phyloP scores from a whole-genome alignment of 2,113 vertebrate genomes.

The Chaetura pelagica region DNA sequence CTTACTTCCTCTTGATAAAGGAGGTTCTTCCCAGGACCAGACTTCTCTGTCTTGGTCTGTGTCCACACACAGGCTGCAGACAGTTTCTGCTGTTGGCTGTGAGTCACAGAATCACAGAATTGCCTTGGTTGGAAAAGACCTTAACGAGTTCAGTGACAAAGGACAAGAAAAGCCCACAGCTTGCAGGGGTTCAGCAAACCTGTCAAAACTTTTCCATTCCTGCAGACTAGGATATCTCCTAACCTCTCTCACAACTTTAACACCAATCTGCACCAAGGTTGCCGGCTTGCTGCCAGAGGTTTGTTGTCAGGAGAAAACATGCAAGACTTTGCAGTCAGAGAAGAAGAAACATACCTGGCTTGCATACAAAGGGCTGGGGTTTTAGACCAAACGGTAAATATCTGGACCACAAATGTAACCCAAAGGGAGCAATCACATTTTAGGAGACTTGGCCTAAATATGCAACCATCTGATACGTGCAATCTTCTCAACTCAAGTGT shows the following conservation, averaged over 20 bases:
- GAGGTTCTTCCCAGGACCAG: not conserved
- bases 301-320: not conserved
- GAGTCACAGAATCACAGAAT: too few species aligned
- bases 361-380: not conserved
- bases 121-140: too few species aligned
- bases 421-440: not conserved
- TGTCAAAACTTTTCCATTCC: not conserved
- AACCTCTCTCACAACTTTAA: not conserved
- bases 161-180: not conserved
- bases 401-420: not conserved
- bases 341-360: not conserved
- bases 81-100: not conserved
- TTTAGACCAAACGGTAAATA: not conserved
- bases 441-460: not conserved
- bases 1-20: not conserved
- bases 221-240: not conserved
- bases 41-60: not conserved
- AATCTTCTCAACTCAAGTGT: accelerated
- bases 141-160: not conserved
- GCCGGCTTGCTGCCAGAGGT: not conserved
- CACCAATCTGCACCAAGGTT: not conserved
- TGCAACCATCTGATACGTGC: accelerated
- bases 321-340: not conserved
- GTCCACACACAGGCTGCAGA: not conserved
- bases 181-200: not conserved